Base-by-base conservation (phyloP, 2,888 invertebrate species). In the Nomada fucata region DNA sequence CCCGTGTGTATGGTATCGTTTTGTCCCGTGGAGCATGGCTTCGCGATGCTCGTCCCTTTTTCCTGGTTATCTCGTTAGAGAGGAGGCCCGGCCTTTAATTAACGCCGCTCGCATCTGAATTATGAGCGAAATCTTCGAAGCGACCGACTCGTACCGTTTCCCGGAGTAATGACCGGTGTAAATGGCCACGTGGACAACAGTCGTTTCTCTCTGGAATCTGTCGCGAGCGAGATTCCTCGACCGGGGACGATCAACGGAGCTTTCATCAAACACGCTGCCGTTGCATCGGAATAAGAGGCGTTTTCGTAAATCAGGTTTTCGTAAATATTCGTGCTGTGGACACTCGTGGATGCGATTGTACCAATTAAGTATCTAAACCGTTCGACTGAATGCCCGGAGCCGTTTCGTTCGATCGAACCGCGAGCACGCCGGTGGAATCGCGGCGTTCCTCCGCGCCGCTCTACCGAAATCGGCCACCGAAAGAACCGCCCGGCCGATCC, bases 81-180 rank as follows among this genome's bases (percentile, higher is more conserved):
- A 63, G 29, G 82, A 67, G 29, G 82, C 72, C 36, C 65, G 61
- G 61, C 53, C 55, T 73, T 79, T 82, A 86, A 86, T 86, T 84
- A 77, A 84, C 75, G 72, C 77, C 79, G 70, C 77, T 73, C 79
- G 23, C 9, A 23, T 29, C 26, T 69, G 61, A 82, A 67, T 77
- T 70, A 77, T 50, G 61, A 20, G 47, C 53, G 26, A 57, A 71
- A 69, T 73, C 61, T 72, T 82, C 72, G 63, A 50, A 42, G n/a
- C 67, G 50, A 15, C 70, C 50, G 44, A 44, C 29, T 59, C 47
- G 26, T 52, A 57, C 57, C 20, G 44, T 47, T 67, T 82, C 70
- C 57, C 26, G 50, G 36, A 79, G 65, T 78, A 60, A 78, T 55
- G 79, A 20, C 42, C 52, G 36, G 61, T 26, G 50, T 78, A 74